Conservation (phyloP, 1,140 invertebrate species). For the Dendrolimus kikuchii region DNA sequence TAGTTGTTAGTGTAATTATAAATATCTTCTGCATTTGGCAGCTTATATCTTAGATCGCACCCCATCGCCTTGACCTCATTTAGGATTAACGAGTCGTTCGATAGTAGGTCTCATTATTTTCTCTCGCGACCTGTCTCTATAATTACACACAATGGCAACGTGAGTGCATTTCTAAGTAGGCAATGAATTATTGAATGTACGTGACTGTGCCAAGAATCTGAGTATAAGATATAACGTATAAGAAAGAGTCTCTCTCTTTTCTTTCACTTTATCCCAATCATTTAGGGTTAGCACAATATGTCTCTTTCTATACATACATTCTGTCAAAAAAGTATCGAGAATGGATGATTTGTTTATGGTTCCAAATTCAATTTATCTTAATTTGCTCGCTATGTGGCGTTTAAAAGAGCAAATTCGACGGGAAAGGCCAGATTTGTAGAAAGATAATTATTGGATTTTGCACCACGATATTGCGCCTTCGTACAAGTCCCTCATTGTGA, state of each 20-base stretch:
- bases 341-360: too few relatives aligned
- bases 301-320: neutral
- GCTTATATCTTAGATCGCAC: slow-evolving; percentile 9
- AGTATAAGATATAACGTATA: too few relatives aligned
- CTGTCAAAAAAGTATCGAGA: too few relatives aligned
- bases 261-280: neutral
- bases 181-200: slow-evolving; percentile 5
- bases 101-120: slow-evolving; percentile 27
- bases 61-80: slow-evolving; percentile 19
- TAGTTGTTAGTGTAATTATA: too few relatives aligned
- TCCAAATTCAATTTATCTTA: too few relatives aligned
- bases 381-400: too few relatives aligned
- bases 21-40: neutral
- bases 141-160: slow-evolving; percentile 21
- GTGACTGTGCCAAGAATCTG: neutral
- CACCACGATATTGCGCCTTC: too few relatives aligned
- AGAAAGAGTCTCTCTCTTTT: neutral
- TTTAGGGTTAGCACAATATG: neutral
- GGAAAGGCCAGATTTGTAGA: too few relatives aligned
- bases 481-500: too few relatives aligned
- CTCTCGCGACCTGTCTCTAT: slow-evolving; percentile 21
- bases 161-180: slow-evolving; percentile 20
- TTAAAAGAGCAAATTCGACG: too few relatives aligned
- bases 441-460: too few relatives aligned
- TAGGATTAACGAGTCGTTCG: slow-evolving; percentile 26